phyloP scores from a whole-genome alignment of 1,140 invertebrate genomes.

The Cyclargus thomasi region DNA sequence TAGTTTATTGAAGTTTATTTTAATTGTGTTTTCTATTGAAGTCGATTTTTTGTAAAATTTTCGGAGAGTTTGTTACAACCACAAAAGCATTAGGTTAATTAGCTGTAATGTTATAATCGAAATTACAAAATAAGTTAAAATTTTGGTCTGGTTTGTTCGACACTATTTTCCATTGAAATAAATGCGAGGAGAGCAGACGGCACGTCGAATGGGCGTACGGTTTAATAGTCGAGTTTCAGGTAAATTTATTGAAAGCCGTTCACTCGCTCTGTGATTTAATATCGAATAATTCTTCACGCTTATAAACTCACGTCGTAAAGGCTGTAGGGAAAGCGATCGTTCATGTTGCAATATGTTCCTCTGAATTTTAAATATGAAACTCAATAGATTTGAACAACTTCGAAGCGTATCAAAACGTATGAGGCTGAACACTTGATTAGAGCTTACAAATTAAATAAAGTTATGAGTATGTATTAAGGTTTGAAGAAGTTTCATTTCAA shows the following conservation, averaged over 20 bases:
- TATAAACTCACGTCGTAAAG: slow-evolving; percentile 15
- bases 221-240: slow-evolving; percentile 13
- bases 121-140: background rate
- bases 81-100: no score
- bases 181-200: background rate
- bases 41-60: no score
- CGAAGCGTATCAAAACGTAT: background rate
- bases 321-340: slow-evolving; percentile 12
- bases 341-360: slow-evolving; percentile 12
- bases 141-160: background rate
- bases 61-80: no score
- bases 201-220: background rate
- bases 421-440: no score
- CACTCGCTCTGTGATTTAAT: slow-evolving; percentile 15
- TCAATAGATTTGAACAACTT: background rate
- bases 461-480: no score
- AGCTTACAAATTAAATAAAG: no score
- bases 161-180: background rate
- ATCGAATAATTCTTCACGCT: slow-evolving; percentile 14
- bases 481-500: no score
- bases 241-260: slow-evolving; percentile 15
- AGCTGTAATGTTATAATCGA: no score
- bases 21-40: no score
- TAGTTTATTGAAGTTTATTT: no score
- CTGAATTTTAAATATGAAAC: slow-evolving; percentile 7